Evolutionary conservation across 2,888 invertebrate species (phyloP).

Genomic region (Parasteatoda lunata): DNA sequence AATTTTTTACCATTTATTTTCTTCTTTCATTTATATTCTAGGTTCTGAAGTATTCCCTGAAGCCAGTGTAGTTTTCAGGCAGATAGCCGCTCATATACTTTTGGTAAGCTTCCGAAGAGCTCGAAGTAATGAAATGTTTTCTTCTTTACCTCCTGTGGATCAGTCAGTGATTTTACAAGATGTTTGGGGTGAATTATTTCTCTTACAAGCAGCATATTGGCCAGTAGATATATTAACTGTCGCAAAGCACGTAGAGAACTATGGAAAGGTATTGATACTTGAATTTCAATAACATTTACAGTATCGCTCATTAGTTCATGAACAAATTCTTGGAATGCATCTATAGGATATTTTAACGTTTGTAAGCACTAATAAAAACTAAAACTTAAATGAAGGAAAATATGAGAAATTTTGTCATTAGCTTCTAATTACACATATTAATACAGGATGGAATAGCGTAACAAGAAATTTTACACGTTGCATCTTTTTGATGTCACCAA

Average conservation of each 20-base stretch:
- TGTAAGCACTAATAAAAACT: too few species aligned
- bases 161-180: conserved; percentile 72
- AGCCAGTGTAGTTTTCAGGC: conserved; percentile 62
- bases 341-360: too few species aligned
- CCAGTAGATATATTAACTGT: conserved; percentile 71
- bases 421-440: too few species aligned
- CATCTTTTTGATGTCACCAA: too few species aligned
- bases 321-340: background rate
- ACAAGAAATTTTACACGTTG: too few species aligned
- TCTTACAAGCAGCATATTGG: conserved; percentile 73
- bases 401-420: too few species aligned
- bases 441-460: too few species aligned
- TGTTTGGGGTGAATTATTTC: conserved; percentile 73
- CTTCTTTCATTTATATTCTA: background rate
- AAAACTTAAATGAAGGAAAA: too few species aligned
- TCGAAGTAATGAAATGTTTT: conserved; percentile 72
- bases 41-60: conserved; percentile 48
- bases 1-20: background rate
- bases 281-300: background rate
- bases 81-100: conserved; percentile 71
- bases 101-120: conserved; percentile 71
- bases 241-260: conserved; percentile 57
- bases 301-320: background rate
- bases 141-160: conserved; percentile 71
- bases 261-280: conserved; percentile 44